A percentile compares a stretch with the other conserved stretches of the same genome.
These are phyloP conservation scores for Chloroceryle inda DNA, from an alignment of 2,797 vertebrate genomes.

Conservation along the genomic window DNA sequence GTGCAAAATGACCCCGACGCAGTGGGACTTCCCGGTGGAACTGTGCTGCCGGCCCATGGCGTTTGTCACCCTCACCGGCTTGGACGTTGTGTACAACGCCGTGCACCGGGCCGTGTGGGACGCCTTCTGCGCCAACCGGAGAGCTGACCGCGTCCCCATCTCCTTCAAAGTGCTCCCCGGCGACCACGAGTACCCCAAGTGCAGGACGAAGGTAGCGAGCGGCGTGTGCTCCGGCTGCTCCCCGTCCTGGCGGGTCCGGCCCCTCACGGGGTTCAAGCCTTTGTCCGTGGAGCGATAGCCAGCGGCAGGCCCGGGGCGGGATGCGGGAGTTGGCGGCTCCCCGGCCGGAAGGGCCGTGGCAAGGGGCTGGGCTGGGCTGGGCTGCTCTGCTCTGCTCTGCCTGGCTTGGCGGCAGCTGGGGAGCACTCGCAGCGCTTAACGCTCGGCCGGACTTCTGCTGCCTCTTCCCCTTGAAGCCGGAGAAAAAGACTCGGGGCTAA, in stretches of 20 bases:
- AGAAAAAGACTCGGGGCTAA: neutral
- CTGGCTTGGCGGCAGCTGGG: rapidly evolving
- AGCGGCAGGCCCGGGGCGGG: neutral
- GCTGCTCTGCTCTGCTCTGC: neutral
- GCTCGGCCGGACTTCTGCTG: rapidly evolving
- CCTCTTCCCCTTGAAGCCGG: rapidly evolving
- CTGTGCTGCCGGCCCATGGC: conserved; percentile 98
- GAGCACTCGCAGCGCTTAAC: neutral
- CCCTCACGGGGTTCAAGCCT: neutral
- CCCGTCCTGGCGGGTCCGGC: neutral
- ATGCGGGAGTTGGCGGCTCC: rapidly evolving
- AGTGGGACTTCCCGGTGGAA: conserved; percentile 97
- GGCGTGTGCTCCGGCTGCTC: neutral
- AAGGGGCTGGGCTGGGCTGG: neutral
- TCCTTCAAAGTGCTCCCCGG: conserved; percentile 97
- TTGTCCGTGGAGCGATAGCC: neutral
- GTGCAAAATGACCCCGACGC: conserved; percentile 84
- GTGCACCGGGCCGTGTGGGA: conserved; percentile 98
- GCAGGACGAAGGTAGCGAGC: conserved; percentile 92
- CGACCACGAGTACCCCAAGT: conserved; percentile 98
- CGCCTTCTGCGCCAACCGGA: conserved; percentile 94
- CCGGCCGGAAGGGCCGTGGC: neutral
- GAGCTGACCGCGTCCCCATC: conserved; percentile 96
- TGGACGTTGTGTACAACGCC: conserved; percentile 95
- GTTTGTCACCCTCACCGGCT: conserved; percentile 94